phyloP scores from a whole-genome alignment of 2,113 vertebrate genomes.

The Coregonus clupeaformis region DNA sequence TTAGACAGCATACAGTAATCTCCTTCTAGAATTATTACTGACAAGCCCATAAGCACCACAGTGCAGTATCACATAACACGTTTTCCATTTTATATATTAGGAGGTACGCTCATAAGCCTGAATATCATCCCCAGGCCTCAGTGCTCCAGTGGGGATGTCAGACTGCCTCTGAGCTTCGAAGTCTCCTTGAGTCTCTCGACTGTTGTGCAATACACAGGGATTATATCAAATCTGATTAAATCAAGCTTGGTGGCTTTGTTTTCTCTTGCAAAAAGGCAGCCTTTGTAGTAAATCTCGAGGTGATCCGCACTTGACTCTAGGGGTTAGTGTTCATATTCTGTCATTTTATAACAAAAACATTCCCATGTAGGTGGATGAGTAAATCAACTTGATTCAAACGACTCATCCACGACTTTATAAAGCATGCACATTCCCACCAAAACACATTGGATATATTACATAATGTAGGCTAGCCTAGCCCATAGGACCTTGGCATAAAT shows the following conservation, averaged over 20 bases:
- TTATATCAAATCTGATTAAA: conserved; percentile 42
- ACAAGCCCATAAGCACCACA: conserved; percentile 14
- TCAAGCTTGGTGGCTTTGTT: conserved; percentile 30
- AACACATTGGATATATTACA: background rate
- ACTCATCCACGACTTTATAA: background rate
- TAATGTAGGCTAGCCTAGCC: background rate
- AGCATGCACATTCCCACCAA: background rate
- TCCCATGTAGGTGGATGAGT: background rate
- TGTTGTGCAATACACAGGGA: conserved; percentile 33
- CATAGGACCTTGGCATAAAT: too few species aligned
- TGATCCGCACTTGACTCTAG: conserved; percentile 27
- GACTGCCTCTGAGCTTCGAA: conserved; percentile 9
- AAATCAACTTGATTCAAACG: conserved; percentile 1
- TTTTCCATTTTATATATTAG: conserved; percentile 44
- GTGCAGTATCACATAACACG: conserved; percentile 18
- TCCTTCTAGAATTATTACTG: conserved; percentile 24
- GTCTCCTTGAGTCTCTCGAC: conserved; percentile 12
- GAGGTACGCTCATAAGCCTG: conserved; percentile 22
- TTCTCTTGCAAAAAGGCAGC: conserved; percentile 23
- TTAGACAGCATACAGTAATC: conserved; percentile 17
- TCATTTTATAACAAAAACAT: conserved; percentile 32
- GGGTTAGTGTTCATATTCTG: conserved; percentile 12
- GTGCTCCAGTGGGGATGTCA: conserved; percentile 15
- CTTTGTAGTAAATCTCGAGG: conserved; percentile 35
- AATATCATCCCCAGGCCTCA: conserved; percentile 2